Percentiles rank a stretch among this genome's conserved stretches.
Conservation (phyloP, 92 coral and sea anemone genomes). For the Epizoanthus rinbou region DNA sequence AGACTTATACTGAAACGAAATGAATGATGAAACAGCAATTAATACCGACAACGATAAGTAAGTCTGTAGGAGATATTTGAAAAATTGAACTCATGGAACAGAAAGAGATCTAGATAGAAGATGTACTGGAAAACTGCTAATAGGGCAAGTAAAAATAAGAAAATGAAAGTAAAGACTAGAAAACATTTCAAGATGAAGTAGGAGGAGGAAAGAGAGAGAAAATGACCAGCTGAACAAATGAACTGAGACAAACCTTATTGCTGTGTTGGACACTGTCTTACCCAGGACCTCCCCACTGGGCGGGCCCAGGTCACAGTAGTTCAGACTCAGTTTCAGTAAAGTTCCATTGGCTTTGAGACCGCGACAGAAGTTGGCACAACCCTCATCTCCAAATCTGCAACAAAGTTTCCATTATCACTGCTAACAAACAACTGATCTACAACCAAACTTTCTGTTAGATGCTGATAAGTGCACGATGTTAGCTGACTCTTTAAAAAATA, state of each 20-base stretch:
- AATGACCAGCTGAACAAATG: neutral
- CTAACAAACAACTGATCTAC: neutral
- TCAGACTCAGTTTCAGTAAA: constrained; percentile 81
- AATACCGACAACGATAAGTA: no score
- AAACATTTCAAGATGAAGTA: neutral
- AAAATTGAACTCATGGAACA: no score
- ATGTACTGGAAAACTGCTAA: no score
- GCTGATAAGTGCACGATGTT: neutral
- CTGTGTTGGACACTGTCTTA: constrained; percentile 83
- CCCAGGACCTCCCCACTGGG: constrained; percentile 90
- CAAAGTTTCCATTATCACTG: neutral
- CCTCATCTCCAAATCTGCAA: constrained; percentile 94
- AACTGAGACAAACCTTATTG: constrained; percentile 65
- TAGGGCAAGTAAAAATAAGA: no score
- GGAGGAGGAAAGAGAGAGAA: neutral
- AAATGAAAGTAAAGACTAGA: no score
- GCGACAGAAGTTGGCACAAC: constrained; percentile 92
- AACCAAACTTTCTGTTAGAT: neutral
- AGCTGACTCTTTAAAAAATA: no score
- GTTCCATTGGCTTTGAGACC: constrained; percentile 91
- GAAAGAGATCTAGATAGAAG: no score
- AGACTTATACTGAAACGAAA: neutral
- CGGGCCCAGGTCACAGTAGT: constrained; percentile 93
- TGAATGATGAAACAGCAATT: no score
- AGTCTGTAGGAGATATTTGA: no score